Evolutionary conservation across 2,888 invertebrate species (phyloP), one percentile per base, ranked within the genome.

Genomic region (Ormyrus labotus): DNA sequence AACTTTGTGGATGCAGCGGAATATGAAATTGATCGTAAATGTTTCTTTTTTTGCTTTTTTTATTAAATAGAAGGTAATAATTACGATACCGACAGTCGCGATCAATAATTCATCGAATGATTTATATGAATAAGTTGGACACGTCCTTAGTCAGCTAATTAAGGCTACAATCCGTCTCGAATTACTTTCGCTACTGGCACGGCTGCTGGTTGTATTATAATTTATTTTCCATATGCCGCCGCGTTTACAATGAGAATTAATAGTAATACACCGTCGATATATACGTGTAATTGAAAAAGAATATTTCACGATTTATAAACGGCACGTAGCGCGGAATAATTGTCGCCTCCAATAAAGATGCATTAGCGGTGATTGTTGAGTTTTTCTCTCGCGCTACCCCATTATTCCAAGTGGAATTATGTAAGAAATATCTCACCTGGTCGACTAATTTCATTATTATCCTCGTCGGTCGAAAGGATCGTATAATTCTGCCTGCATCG

Each of bases 91-190:
- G 68, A 76, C 68, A 61, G 53, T 68, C 55, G 45, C 61, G 63
- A 77, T 63, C 76, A 48, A 63, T 77, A 77, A 77, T 57, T 63
- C 63, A 57, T 11, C 0, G 63, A 63, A 34, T 64, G 76, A 77
- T 77, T 77, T 77, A 63, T 69, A 34, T 34, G 69, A 48, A 63
- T 63, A 55, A 57, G 48, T 57, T 55, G 69, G 55, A 34, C 57
- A 50, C 63, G 76, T 69, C 76, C 69, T 77, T 76, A 73, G 58
- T 58, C 51, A 19, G 67, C 67, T 75, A 75, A 75, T 75, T 75
- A 75, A 67, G 67, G 57, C 10, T 9, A 9, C 67, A 34, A 65
- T 71, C 71, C 51, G 48, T 64, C 57, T 63, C 73, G n/a, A 11
- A 48, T 64, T 48, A 73, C 73, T 73, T 73, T 73, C 73, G 68